Evolutionary conservation across 2,797 vertebrate genomes (phyloP).

Genomic region (Darevskia mixta): DNA sequence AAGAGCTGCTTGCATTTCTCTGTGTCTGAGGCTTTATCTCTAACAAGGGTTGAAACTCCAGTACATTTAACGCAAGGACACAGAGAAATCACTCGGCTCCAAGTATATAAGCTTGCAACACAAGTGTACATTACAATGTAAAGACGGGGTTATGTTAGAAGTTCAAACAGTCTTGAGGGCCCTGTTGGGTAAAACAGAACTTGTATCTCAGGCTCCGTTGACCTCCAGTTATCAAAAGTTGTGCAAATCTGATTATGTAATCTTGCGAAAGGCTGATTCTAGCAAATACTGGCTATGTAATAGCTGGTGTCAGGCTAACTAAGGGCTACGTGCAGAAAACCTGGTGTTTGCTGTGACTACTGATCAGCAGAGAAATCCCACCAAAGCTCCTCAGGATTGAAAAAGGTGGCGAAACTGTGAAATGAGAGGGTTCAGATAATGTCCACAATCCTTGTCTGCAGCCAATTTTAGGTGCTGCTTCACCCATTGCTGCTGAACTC

Average conservation of each 20-base stretch:
- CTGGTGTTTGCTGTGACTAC: neutral
- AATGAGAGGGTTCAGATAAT: no score
- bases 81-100: constrained; percentile 8
- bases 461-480: neutral
- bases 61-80: constrained; percentile 26
- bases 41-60: constrained; percentile 17
- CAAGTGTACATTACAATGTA: constrained; percentile 27
- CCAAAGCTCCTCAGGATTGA: neutral
- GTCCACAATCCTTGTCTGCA: neutral
- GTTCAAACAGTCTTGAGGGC: constrained; percentile 36
- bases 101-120: constrained; percentile 15
- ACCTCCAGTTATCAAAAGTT: constrained; percentile 32
- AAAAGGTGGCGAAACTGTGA: neutral
- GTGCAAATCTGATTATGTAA: constrained; percentile 33
- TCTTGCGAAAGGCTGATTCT: constrained; percentile 6
- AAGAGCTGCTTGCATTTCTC: neutral
- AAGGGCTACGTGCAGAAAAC: neutral
- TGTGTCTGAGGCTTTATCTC: constrained; percentile 22
- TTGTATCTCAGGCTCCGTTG: constrained; percentile 7
- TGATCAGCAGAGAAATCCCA: neutral
- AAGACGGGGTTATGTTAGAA: constrained; percentile 34
- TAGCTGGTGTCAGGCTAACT: neutral
- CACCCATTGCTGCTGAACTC: neutral
- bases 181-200: constrained; percentile 11
- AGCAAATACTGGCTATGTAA: constrained; percentile 17